Evolutionary conservation across 2,888 invertebrate species (phyloP).

Genomic region (Diarsia brunnea): DNA sequence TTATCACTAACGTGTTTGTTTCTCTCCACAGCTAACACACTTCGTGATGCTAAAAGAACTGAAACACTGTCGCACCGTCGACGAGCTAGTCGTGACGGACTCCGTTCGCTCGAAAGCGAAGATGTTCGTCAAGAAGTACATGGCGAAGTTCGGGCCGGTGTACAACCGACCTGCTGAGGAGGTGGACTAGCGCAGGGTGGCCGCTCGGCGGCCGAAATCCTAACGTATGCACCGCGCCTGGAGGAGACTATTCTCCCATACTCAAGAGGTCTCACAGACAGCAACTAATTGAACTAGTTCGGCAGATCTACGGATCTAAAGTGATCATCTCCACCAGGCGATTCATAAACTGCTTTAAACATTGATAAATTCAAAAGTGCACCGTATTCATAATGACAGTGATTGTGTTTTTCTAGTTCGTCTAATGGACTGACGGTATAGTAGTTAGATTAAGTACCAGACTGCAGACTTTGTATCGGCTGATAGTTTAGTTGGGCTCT

Average conservation of each 20-base stretch:
- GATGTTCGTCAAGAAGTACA: slow-evolving; percentile 98
- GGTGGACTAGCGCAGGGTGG: slow-evolving; percentile 80
- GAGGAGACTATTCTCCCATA: not conserved
- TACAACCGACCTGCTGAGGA: slow-evolving; percentile 94
- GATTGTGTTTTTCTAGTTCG: slow-evolving; percentile 20
- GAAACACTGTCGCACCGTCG: slow-evolving; percentile 96
- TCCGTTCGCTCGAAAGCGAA: slow-evolving; percentile 98
- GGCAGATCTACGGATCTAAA: not conserved
- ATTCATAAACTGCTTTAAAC: slow-evolving; percentile 4
- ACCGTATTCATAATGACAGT: slow-evolving; percentile 9
- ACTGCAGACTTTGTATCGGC: not conserved
- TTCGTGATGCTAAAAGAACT: slow-evolving; percentile 98
- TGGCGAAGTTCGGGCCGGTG: slow-evolving; percentile 97
- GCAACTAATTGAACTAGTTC: not conserved
- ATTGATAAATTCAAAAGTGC: slow-evolving; percentile 22
- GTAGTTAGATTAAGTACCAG: slow-evolving; percentile 9
- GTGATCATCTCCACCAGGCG: slow-evolving; percentile 5
- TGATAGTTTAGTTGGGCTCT: not conserved
- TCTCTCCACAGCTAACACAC: slow-evolving; percentile 94
- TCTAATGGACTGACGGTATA: slow-evolving; percentile 9
- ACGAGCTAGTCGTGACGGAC: slow-evolving; percentile 96
- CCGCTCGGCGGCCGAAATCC: slow-evolving; percentile 27
- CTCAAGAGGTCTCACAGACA: not conserved
- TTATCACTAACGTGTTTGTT: not conserved
- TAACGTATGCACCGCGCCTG: not conserved